A percentile compares a stretch with the other conserved stretches of the same genome.
Evolutionary conservation across 2,888 invertebrate genomes (phyloP).

Genomic region (Siphlonurus alternatus): DNA sequence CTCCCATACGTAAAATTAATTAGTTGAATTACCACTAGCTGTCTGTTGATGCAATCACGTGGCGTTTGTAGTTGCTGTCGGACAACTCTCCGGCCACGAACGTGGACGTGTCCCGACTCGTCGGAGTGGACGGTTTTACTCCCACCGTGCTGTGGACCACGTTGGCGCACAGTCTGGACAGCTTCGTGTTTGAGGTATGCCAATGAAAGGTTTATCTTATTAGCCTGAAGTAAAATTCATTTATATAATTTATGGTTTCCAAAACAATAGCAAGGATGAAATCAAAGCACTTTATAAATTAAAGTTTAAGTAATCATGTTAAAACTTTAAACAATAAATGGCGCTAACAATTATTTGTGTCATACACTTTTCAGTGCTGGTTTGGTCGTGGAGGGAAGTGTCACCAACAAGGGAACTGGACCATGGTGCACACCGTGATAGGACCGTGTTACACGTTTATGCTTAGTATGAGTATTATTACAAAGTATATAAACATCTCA

Average conservation of each 20-base stretch:
- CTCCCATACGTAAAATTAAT: too few relatives aligned
- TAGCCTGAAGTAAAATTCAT: too few relatives aligned
- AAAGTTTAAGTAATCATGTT: too few relatives aligned
- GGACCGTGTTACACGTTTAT: slow-evolving; percentile 15
- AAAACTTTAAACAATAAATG: too few relatives aligned
- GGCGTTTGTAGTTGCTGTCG: neutral
- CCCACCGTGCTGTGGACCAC: neutral
- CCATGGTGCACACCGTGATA: slow-evolving; percentile 13
- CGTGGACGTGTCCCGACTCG: neutral
- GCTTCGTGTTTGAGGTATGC: neutral
- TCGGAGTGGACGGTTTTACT: neutral
- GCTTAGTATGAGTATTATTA: slow-evolving; percentile 11
- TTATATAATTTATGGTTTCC: too few relatives aligned
- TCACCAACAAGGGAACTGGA: slow-evolving; percentile 13
- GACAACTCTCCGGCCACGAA: neutral
- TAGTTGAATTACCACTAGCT: too few relatives aligned
- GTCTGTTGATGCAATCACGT: too few relatives aligned
- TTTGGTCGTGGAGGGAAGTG: slow-evolving; percentile 14
- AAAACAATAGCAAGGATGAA: too few relatives aligned
- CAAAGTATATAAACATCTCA: too few relatives aligned
- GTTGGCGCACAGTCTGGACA: neutral
- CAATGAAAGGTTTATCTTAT: too few relatives aligned
- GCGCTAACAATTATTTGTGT: too few relatives aligned
- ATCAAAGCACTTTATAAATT: too few relatives aligned
- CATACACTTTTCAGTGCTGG: slow-evolving; percentile 14